Base-by-base conservation (phyloP, 2,113 vertebrate species). In the Rhabdomys dilectus region DNA sequence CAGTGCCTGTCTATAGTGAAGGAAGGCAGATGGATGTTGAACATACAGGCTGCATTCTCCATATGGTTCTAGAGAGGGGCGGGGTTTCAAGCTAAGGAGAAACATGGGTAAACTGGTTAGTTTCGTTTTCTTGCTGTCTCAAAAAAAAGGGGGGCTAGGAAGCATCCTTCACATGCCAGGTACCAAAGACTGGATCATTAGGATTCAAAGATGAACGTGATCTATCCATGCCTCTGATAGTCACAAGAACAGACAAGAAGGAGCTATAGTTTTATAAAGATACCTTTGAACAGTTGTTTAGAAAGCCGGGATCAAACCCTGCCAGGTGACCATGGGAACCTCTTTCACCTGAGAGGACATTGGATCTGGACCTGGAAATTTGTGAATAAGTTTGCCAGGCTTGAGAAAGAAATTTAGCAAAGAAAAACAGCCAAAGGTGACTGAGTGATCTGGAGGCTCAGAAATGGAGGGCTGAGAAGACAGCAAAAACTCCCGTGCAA, bases 351-450 rank as follows among this genome's bases (percentile, higher is more conserved):
- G 22, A 16, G 77, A 76, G 68, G 58, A 94, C 16, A 73, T 22
- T 78, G 51, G 56, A 66, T 76, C 21, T 84, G 34, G 48, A 92
- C 70, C n/a, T 68, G n/a, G 24, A 95, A 84, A 19, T 48, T 77
- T 93, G 51, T 82, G 34, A 93, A 9, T 53, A 93, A 76, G 19
- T 75, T 81, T 81, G 34, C 21, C 42, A 96, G 85, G 64, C 58
- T 85, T 81, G 26, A 87, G 60, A 29, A 92, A 93, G 13, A 22
- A 53, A 68, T n/a, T 42, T 34, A 86, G 60, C 64, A 62, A 91
- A 72, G 80, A 45, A 51, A 94, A 72, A 56, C 2, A 73, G 72
- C 36, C 39, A 51, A 24, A 8, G 45, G 29, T 51, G 34, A 51
- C 53, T n/a, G 31, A 60, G 48, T 5, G 2, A 60, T 64, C 72